Evolutionary conservation across 2,797 vertebrate genomes (phyloP).

Genomic region (Allobates femoralis): DNA sequence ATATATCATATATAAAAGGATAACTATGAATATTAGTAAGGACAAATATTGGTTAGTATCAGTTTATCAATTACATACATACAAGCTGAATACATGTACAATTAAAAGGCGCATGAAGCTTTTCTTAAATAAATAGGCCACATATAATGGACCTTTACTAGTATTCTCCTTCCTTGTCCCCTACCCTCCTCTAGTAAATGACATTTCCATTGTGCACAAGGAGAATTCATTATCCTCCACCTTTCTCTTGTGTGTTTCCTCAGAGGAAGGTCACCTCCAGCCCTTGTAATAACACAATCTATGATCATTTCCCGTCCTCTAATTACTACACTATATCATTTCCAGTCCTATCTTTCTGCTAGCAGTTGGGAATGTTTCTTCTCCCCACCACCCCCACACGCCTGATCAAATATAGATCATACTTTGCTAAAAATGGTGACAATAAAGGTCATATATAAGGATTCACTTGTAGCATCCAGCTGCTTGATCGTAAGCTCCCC

Average conservation of each 20-base stretch:
- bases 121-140: not conserved
- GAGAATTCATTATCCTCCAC: not conserved
- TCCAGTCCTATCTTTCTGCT: not conserved
- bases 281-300: constrained; percentile 30
- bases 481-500: not conserved
- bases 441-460: constrained; percentile 48
- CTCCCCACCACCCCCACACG: constrained; percentile 31
- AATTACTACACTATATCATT: constrained; percentile 54
- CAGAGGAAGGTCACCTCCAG: constrained; percentile 43
- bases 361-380: constrained; percentile 13
- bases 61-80: too few relatives aligned
- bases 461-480: constrained; percentile 3
- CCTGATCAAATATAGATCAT: constrained; percentile 53
- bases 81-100: too few relatives aligned
- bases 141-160: too few relatives aligned
- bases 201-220: constrained; percentile 33
- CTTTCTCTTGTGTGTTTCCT: constrained; percentile 37
- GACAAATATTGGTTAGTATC: too few relatives aligned
- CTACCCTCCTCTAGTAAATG: not conserved
- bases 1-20: too few relatives aligned
- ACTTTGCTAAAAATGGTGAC: constrained; percentile 39
- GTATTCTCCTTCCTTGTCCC: not conserved
- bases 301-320: constrained; percentile 50
- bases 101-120: not conserved
- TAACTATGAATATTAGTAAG: too few relatives aligned